Conservation (phyloP, 2,888 invertebrate genomes). For the Drosophila setosimentum region DNA sequence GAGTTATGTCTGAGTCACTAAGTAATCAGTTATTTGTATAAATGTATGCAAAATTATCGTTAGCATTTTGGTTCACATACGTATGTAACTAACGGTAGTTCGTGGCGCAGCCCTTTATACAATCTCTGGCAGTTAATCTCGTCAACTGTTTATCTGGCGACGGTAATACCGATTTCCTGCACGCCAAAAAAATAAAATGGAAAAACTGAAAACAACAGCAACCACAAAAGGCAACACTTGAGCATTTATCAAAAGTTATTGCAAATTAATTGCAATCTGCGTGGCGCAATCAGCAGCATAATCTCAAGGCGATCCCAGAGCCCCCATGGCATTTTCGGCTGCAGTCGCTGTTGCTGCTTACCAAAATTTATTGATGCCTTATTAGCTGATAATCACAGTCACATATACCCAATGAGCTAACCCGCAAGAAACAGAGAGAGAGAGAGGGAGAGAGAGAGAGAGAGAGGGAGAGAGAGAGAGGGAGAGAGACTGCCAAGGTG, state of each 20-base stretch:
- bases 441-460: slow-evolving; percentile 1
- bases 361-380: slow-evolving; percentile 84
- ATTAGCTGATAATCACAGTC: slow-evolving; percentile 83
- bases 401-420: slow-evolving; percentile 39
- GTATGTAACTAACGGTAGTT: slow-evolving; percentile 49
- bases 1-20: neutral
- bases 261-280: slow-evolving; percentile 82
- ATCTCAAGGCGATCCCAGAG: slow-evolving; percentile 62
- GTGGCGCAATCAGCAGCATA: slow-evolving; percentile 71
- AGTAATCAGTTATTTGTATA: neutral
- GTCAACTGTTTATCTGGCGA: slow-evolving; percentile 71
- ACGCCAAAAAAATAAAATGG: slow-evolving; percentile 15
- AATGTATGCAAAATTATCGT: slow-evolving; percentile 3
- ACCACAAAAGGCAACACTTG: slow-evolving; percentile 50
- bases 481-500: slow-evolving; percentile 27
- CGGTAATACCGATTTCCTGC: slow-evolving; percentile 59
- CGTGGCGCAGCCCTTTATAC: slow-evolving; percentile 10
- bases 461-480: neutral
- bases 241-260: slow-evolving; percentile 82
- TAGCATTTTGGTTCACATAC: slow-evolving; percentile 2
- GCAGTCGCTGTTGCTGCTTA: slow-evolving; percentile 67
- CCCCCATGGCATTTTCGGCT: slow-evolving; percentile 67
- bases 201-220: slow-evolving; percentile 22
- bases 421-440: neutral
- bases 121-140: slow-evolving; percentile 69